Percentiles rank a stretch among this genome's conserved stretches.
Evolutionary conservation across 1,140 invertebrate species (phyloP).

Genomic region (Cheumatopsyche charites): DNA sequence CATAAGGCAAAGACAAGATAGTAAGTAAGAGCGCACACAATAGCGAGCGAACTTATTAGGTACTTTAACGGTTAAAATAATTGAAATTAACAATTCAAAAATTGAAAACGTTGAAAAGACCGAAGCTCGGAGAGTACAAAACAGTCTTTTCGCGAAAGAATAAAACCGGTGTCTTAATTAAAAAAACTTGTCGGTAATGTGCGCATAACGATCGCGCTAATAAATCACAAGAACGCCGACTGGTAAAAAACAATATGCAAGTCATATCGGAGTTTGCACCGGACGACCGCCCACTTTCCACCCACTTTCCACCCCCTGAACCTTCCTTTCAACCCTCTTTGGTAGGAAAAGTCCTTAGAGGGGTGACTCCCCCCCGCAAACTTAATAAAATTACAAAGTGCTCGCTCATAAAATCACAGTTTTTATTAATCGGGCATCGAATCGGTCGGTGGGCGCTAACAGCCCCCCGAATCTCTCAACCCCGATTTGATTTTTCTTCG

Average conservation of each 20-base stretch:
- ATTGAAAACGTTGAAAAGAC: too few species aligned
- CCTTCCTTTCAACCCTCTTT: not conserved
- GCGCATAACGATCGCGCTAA: conserved; percentile 43
- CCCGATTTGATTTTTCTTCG: too few species aligned
- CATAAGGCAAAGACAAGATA: too few species aligned
- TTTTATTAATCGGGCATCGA: conserved; percentile 50
- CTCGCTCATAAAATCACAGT: conserved; percentile 49
- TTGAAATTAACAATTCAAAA: too few species aligned
- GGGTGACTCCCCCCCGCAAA: conserved; percentile 24
- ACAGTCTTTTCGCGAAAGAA: not conserved
- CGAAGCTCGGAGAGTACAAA: too few species aligned
- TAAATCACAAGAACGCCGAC: conserved; percentile 40
- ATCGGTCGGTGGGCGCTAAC: conserved; percentile 34
- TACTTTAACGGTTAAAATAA: too few species aligned
- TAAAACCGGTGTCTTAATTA: conserved; percentile 42
- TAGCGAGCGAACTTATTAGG: too few species aligned
- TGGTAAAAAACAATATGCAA: conserved; percentile 48
- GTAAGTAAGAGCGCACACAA: too few species aligned
- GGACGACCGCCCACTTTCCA: conserved; percentile 27
- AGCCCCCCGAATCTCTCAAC: not conserved
- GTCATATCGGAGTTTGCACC: conserved; percentile 46
- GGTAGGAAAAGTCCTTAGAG: not conserved
- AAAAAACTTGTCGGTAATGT: conserved; percentile 48
- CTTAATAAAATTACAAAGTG: conserved; percentile 50
- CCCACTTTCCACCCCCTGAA: conserved; percentile 14